Evolutionary conservation across 1,140 invertebrate genomes (phyloP), one percentile per base, ranked within the genome.

Genomic region (Pectinophora gossypiella): DNA sequence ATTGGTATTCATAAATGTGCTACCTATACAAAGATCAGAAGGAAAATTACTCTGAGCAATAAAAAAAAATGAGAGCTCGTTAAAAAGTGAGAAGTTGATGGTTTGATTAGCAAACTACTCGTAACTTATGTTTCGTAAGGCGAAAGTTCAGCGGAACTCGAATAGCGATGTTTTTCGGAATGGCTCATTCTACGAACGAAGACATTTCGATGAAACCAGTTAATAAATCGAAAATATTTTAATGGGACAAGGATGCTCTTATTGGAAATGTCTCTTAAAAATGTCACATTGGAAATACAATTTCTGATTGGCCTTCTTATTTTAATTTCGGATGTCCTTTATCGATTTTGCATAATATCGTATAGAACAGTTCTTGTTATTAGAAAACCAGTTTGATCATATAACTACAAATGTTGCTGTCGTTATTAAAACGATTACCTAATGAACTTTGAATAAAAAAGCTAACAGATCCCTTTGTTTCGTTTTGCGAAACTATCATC

Each of bases 401-500:
- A n/a, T n/a, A n/a, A n/a, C n/a, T n/a, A n/a, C n/a, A n/a, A n/a
- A n/a, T n/a, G n/a, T n/a, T n/a, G n/a, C n/a, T n/a, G n/a, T n/a
- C n/a, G n/a, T n/a, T n/a, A n/a, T n/a, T n/a, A n/a, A n/a, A n/a
- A n/a, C n/a, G n/a, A n/a, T n/a, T n/a, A n/a, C n/a, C n/a, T n/a
- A n/a, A n/a, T n/a, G n/a, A n/a, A n/a, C n/a, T n/a, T n/a, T n/a
- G n/a, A n/a, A n/a, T n/a, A n/a, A n/a, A n/a, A n/a, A n/a, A n/a
- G n/a, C n/a, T n/a, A n/a, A n/a, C n/a, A n/a, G n/a, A n/a, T n/a
- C n/a, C n/a, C n/a, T n/a, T n/a, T n/a, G n/a, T n/a, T n/a, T n/a
- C n/a, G n/a, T n/a, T 32, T 32, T n/a, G n/a, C 27, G 27, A 32
- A 32, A 32, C 27, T 32, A 59, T 59, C 51, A 61, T 56, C 57